phyloP scores from a whole-genome alignment of 2,797 vertebrate genomes.

The Aplochiton taeniatus region DNA sequence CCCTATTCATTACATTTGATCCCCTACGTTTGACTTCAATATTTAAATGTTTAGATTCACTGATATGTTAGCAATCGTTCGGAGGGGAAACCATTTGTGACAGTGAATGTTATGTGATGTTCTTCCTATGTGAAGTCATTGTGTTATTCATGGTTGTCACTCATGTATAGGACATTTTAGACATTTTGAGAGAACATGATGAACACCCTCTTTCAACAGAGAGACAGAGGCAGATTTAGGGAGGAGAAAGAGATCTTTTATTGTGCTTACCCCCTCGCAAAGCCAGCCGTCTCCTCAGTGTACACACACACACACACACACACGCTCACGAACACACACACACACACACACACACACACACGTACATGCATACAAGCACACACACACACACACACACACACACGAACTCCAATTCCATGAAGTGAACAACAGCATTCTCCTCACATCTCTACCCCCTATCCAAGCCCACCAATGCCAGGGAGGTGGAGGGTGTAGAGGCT shows the following conservation, averaged over 20 bases:
- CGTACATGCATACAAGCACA: neutral
- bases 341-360: neutral
- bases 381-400: neutral
- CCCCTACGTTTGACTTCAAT: too few species aligned
- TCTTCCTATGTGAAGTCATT: conserved; percentile 12
- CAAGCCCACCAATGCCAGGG: neutral
- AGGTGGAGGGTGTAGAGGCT: neutral
- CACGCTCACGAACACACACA: neutral
- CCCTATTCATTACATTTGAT: too few species aligned
- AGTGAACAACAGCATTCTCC: conserved; percentile 34
- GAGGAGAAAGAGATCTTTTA: conserved; percentile 35
- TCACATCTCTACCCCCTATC: conserved; percentile 20
- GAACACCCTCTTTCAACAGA: conserved; percentile 8
- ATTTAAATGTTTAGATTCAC: too few species aligned
- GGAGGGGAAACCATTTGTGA: too few species aligned
- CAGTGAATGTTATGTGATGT: neutral
- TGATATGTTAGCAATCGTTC: too few species aligned
- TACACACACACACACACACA: neutral
- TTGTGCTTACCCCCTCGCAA: conserved; percentile 12
- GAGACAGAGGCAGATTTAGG: conserved; percentile 7
- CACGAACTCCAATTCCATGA: neutral
- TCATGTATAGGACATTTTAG: conserved; percentile 5
- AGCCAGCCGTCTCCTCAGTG: conserved; percentile 18
- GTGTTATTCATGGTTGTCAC: conserved; percentile 9
- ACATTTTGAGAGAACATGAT: neutral